These are phyloP conservation scores for Pteropus rufus DNA, from an alignment of 2,797 vertebrate species.

Conservation along the genomic window DNA sequence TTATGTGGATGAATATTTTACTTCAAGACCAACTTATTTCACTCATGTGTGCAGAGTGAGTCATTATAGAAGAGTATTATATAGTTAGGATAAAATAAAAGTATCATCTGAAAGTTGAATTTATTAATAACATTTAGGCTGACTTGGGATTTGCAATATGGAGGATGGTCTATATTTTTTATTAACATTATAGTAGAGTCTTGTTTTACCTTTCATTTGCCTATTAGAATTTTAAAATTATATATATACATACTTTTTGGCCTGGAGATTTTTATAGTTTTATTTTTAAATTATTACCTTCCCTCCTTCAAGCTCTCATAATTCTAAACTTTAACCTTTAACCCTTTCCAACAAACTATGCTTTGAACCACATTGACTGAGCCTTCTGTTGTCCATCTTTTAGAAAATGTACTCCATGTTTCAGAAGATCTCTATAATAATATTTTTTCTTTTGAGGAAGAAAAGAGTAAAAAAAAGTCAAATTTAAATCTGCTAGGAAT, in stretches of 20 bases:
- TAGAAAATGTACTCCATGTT: constrained; percentile 2
- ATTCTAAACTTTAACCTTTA: constrained; percentile 29
- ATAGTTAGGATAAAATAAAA: neutral
- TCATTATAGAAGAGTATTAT: neutral
- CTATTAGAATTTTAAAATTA: neutral
- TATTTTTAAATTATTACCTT: neutral
- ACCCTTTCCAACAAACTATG: neutral
- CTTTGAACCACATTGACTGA: constrained; percentile 35
- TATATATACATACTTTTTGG: neutral
- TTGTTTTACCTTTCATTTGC: neutral
- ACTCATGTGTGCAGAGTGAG: neutral
- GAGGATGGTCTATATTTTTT: neutral
- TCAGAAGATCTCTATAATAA: neutral
- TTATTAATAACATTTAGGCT: neutral
- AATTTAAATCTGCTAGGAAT: constrained; percentile 18
- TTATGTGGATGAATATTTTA: neutral
- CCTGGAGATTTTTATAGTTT: neutral
- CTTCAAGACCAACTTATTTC: neutral
- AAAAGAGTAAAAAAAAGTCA: neutral
- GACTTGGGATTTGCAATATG: neutral
- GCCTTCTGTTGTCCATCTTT: constrained; percentile 24
- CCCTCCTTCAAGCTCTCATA: neutral
- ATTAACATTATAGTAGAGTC: neutral
- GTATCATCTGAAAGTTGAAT: neutral
- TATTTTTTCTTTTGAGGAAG: constrained; percentile 24